Evolutionary conservation across 2,888 invertebrate species (phyloP).

Genomic region (Ceratothoa steindachneri): DNA sequence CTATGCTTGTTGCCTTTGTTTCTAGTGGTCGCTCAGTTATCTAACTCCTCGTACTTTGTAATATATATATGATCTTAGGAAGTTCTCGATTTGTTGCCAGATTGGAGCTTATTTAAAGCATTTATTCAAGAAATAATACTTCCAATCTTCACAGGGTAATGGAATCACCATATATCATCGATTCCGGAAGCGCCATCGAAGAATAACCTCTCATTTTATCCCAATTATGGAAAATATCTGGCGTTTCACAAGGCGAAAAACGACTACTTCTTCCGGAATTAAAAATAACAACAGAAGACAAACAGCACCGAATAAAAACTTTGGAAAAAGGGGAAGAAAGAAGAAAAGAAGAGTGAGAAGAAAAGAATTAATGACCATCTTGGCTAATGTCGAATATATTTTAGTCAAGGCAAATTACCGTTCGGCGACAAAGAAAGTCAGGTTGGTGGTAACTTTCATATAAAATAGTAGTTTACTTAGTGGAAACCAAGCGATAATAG

Average conservation of each 20-base stretch:
- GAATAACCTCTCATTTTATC: background rate
- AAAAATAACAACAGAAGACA: background rate
- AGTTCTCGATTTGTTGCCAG: too few relatives aligned
- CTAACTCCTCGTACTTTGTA: too few relatives aligned
- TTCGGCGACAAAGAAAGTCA: conserved; percentile 31
- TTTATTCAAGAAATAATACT: too few relatives aligned
- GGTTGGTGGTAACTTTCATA: conserved; percentile 21
- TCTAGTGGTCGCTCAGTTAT: too few relatives aligned
- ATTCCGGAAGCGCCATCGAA: background rate
- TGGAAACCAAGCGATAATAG: too few relatives aligned
- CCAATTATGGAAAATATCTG: background rate
- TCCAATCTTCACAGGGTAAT: background rate
- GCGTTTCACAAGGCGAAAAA: background rate
- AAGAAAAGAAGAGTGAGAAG: conserved; percentile 59
- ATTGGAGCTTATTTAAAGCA: too few relatives aligned
- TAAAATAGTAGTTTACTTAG: too few relatives aligned
- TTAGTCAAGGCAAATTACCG: conserved; percentile 71
- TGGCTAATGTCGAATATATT: conserved; percentile 76
- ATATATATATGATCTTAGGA: too few relatives aligned
- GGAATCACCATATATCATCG: background rate
- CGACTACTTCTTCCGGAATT: background rate
- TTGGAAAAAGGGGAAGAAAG: background rate
- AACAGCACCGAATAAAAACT: background rate
- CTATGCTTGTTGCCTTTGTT: too few relatives aligned
- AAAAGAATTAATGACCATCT: conserved; percentile 75